Evolutionary conservation across 2,888 invertebrate genomes (phyloP).

Genomic region (Entomobrya proxima): DNA sequence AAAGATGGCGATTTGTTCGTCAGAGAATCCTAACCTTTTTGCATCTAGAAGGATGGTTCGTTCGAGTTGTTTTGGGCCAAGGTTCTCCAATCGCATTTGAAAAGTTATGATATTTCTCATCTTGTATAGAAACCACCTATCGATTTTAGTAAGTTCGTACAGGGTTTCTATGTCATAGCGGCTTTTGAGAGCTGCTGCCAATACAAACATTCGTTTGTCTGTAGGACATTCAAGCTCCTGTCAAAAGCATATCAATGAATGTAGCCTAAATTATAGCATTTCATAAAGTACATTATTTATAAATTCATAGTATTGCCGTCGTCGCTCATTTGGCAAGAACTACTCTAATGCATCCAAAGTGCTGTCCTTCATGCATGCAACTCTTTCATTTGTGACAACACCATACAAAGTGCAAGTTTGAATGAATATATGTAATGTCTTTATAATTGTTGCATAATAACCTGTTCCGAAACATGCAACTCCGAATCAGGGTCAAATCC

Average conservation of each 20-base stretch:
- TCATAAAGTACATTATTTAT: neutral
- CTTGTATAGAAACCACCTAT: conserved; percentile 96
- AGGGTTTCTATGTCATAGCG: conserved; percentile 89
- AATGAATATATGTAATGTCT: neutral
- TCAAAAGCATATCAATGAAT: conserved; percentile 18
- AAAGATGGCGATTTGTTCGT: conserved; percentile 93
- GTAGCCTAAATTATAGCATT: neutral
- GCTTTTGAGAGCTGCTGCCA: conserved; percentile 92
- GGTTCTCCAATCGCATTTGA: conserved; percentile 83
- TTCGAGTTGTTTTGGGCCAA: conserved; percentile 82
- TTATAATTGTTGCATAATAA: conserved; percentile 71
- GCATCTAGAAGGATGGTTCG: conserved; percentile 84
- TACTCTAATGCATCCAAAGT: neutral
- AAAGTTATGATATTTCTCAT: conserved; percentile 93
- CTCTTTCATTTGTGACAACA: neutral
- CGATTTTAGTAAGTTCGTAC: conserved; percentile 96
- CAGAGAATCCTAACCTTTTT: conserved; percentile 97
- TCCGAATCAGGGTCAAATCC: conserved; percentile 94
- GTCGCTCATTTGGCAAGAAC: no score
- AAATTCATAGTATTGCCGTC: no score
- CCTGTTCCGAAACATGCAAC: conserved; percentile 85
- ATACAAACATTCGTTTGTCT: conserved; percentile 96
- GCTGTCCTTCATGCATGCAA: neutral
- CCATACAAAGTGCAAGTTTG: neutral
- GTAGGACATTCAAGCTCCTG: conserved; percentile 92